Percentiles rank a stretch among this genome's conserved stretches.
These are phyloP conservation scores for Sebastes variabilis DNA, from an alignment of 2,797 vertebrate species.

Conservation along the genomic window DNA sequence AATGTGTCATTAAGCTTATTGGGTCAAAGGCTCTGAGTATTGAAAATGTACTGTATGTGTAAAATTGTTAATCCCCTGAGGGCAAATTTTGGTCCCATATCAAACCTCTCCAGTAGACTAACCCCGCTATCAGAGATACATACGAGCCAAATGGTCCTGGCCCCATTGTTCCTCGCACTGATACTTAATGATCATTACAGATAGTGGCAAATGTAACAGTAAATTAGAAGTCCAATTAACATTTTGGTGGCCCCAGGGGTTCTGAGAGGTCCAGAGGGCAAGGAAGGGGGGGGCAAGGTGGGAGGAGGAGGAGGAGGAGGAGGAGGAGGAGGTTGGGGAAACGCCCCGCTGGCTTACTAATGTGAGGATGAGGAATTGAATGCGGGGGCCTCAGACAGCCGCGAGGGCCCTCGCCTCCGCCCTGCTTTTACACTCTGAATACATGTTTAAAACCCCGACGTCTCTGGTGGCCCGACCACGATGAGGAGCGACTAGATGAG, in stretches of 20 bases:
- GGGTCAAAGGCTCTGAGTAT: background rate
- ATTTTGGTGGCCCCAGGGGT: constrained; percentile 67
- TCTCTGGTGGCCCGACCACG: constrained; percentile 39
- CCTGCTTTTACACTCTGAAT: constrained; percentile 50
- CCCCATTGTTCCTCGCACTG: constrained; percentile 54
- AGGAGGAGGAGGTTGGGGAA: constrained; percentile 28
- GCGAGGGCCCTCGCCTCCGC: constrained; percentile 37
- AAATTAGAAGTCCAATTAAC: constrained; percentile 78
- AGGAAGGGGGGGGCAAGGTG: background rate
- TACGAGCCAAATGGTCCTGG: constrained; percentile 31
- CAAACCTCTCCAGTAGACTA: background rate
- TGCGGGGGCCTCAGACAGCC: constrained; percentile 45
- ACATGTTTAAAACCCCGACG: constrained; percentile 47
- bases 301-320: constrained; percentile 11
- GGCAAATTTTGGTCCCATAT: constrained; percentile 1
- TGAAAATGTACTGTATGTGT: background rate
- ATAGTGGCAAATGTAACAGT: constrained; percentile 71
- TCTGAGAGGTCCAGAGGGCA: constrained; percentile 43
- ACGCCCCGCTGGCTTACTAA: constrained; percentile 58
- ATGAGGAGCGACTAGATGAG: constrained; percentile 28
- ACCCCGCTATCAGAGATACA: constrained; percentile 17
- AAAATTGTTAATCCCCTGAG: background rate
- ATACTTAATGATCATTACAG: constrained; percentile 67
- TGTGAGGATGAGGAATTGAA: constrained; percentile 60
- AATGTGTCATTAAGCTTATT: background rate